Evolutionary conservation across 2,888 invertebrate species (phyloP).

Genomic region (Archips crataeganus): DNA sequence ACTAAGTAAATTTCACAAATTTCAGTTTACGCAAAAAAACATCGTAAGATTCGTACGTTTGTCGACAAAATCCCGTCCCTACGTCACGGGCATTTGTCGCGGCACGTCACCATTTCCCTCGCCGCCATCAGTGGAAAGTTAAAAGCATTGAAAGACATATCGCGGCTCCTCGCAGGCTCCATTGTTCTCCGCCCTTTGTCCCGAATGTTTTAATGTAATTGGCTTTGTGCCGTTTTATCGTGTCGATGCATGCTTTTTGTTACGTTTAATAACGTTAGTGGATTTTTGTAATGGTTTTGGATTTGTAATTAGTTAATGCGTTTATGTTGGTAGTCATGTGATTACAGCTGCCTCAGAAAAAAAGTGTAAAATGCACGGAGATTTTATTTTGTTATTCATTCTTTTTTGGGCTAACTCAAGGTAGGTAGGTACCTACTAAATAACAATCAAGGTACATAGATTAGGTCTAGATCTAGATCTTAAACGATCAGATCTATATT

Average conservation of each 20-base stretch:
- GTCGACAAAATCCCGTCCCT: constrained; percentile 57
- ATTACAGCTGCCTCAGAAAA: no score
- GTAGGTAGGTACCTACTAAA: no score
- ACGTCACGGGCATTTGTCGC: constrained; percentile 81
- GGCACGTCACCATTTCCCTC: constrained; percentile 82
- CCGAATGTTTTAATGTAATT: constrained; percentile 86
- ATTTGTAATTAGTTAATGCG: constrained; percentile 14
- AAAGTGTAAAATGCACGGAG: no score
- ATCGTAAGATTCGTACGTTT: neutral
- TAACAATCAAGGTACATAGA: no score
- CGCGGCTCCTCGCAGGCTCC: constrained; percentile 78
- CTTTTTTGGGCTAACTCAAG: no score
- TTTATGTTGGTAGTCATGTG: neutral
- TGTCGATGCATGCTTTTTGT: constrained; percentile 25
- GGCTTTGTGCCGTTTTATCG: constrained; percentile 71
- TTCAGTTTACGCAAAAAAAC: no score
- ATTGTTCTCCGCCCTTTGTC: constrained; percentile 85
- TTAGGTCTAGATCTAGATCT: no score
- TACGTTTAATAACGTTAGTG: constrained; percentile 32
- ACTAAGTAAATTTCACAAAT: no score
- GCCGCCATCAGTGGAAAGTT: constrained; percentile 83
- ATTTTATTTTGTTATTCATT: no score
- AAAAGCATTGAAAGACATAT: constrained; percentile 86
- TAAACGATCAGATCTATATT: no score
- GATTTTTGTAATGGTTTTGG: constrained; percentile 18